Conservation (phyloP, 2,113 vertebrate genomes). For the Eclectus roratus region DNA sequence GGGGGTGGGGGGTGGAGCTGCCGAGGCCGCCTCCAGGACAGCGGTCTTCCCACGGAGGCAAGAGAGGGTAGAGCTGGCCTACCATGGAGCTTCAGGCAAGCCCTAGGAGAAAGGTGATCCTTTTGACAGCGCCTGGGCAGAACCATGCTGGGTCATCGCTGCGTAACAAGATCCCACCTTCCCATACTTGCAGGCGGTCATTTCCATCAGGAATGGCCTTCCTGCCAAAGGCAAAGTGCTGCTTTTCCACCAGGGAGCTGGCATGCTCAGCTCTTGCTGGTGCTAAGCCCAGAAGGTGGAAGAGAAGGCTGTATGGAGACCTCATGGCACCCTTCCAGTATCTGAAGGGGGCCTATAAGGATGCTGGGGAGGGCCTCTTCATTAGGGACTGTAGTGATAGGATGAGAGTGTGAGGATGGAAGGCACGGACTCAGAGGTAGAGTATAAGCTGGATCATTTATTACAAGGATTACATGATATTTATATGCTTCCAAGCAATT, state of each 20-base stretch:
- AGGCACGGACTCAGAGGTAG: too few species aligned
- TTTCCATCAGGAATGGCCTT: neutral
- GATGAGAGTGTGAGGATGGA: neutral
- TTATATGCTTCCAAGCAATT: too few species aligned
- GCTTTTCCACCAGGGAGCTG: neutral
- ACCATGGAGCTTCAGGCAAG: rapidly evolving
- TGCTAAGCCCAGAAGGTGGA: neutral
- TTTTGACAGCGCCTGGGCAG: neutral
- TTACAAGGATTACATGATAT: too few species aligned
- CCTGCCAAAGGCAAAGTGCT: neutral
- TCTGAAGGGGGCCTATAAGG: neutral
- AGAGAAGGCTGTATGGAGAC: neutral
- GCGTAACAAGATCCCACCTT: neutral
- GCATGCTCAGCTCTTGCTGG: rapidly evolving
- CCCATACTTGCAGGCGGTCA: rapidly evolving
- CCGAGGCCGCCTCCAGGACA: rapidly evolving
- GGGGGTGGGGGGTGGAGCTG: rapidly evolving
- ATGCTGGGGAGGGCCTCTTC: neutral
- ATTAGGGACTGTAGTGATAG: neutral
- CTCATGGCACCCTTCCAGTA: neutral
- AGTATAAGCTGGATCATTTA: too few species aligned
- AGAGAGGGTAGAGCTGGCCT: too few species aligned
- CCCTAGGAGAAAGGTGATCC: rapidly evolving
- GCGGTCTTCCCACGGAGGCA: rapidly evolving
- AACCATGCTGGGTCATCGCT: rapidly evolving